phyloP scores from a whole-genome alignment of 2,888 invertebrate genomes.

The Aphodius granarius region DNA sequence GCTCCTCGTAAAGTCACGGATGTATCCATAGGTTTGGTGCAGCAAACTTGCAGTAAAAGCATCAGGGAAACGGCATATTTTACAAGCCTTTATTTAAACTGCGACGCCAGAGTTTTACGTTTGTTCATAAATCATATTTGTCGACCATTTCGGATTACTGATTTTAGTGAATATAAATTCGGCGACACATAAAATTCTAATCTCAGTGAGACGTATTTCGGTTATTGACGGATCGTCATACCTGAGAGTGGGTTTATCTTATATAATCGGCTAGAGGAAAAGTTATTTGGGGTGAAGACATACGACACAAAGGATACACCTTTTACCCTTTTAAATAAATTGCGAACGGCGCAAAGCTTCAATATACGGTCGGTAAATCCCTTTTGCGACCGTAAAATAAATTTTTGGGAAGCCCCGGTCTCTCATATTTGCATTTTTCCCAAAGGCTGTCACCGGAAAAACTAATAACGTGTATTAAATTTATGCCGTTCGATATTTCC shows the following conservation, averaged over 20 bases:
- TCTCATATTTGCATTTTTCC: conserved; percentile 8
- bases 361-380: neutral
- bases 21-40: neutral
- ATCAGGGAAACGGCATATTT: neutral
- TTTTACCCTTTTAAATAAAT: neutral
- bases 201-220: too few relatives aligned
- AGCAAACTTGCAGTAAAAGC: neutral
- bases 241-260: too few relatives aligned
- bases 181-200: too few relatives aligned
- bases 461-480: conserved; percentile 43
- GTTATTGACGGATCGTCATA: too few relatives aligned
- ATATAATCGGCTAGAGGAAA: neutral
- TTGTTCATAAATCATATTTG: neutral
- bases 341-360: neutral
- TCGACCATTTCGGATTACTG: neutral
- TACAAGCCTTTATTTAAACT: neutral
- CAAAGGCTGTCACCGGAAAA: conserved; percentile 31
- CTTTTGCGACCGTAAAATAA: neutral
- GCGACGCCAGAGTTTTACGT: neutral
- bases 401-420: neutral
- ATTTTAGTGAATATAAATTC: too few relatives aligned
- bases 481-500: conserved; percentile 38
- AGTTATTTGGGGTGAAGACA: neutral
- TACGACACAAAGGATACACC: neutral
- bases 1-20: neutral